Base-by-base conservation (phyloP, 2,888 invertebrate genomes). In the Aporophyla lueneburgensis region DNA sequence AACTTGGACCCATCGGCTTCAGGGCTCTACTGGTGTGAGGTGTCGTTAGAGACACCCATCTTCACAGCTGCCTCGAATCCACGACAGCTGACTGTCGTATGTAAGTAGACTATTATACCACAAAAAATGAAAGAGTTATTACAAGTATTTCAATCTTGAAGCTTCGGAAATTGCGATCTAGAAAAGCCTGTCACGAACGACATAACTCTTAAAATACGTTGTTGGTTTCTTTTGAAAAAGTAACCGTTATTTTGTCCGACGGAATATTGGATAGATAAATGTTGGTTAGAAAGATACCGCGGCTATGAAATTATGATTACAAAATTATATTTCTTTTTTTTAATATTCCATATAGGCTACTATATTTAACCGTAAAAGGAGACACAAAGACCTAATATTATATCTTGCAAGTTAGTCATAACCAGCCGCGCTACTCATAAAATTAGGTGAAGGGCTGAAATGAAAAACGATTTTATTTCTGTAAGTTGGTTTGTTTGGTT, bases 41-140 rank as follows among this genome's bases (percentile, higher is more conserved):
- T 98, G 54, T 98, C 98, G 81, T 97, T 98, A 90, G 98, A 98
- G 93, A 97, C 98, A 68, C 98, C 98, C 76, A 98, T 98, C 93
- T 98, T 98, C 94, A 98, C 98, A 65, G 98, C 98, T 92, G 97
- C 98, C 81, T 98, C 98, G 43, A 97, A 97, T 72, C 97, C 97
- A 79, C 98, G 98, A 93, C 97, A 98, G 91, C 97, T 98, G 89
- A 98, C 98, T 91, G 98, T 98, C 85, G 98, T 98, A 93, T 98
- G 98, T 98, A 96, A 97, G 98, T 97, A 82, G 62, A 74, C 12
- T 14, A 43, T 21, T 19, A n/a, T 21, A 74, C 19, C 40, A 75
- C n/a, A 56, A 59, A n/a, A 54, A 62, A 75, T 24, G 10, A 16
- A 72, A 49, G n/a, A 27, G n/a, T 33, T 56, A 49, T 59, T 24